Conservation (phyloP, 2,888 invertebrate genomes). For the Leucophenga montana region DNA sequence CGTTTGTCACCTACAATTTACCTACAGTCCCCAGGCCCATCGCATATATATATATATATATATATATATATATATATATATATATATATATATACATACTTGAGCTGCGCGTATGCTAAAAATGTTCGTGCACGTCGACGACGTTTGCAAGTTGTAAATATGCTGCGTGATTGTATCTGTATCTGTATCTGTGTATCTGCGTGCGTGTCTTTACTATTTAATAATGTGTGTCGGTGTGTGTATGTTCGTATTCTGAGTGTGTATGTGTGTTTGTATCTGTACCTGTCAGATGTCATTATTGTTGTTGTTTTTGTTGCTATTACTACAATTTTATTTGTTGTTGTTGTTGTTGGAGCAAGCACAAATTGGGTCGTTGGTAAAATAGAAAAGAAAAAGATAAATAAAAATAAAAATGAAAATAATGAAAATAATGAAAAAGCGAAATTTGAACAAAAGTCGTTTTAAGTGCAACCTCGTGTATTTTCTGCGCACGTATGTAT, state of each 20-base stretch:
- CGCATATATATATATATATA: no score
- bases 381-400: conserved; percentile 65
- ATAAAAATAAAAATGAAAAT: background rate
- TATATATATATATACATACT: conserved; percentile 29
- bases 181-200: conserved; percentile 6
- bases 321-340: conserved; percentile 43
- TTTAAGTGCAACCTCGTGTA: conserved; percentile 48
- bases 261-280: conserved; percentile 32
- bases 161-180: conserved; percentile 1
- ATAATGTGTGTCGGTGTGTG: conserved; percentile 7
- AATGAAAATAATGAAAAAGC: background rate
- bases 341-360: conserved; percentile 52
- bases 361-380: conserved; percentile 67
- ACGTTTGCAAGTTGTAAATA: conserved; percentile 11
- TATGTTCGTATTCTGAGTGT: conserved; percentile 19
- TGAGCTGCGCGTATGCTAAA: conserved; percentile 5
- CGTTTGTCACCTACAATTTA: no score
- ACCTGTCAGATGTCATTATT: conserved; percentile 43
- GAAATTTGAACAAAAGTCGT: conserved; percentile 53
- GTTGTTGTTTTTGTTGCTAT: conserved; percentile 1
- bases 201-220: background rate
- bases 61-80: conserved; percentile 36
- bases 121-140: conserved; percentile 14
- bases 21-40: no score
- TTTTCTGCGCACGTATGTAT: conserved; percentile 31